Evolutionary conservation across 2,113 vertebrate species (phyloP), one percentile per base, ranked within the genome.

Genomic region (Brachionichthys hirsutus): DNA sequence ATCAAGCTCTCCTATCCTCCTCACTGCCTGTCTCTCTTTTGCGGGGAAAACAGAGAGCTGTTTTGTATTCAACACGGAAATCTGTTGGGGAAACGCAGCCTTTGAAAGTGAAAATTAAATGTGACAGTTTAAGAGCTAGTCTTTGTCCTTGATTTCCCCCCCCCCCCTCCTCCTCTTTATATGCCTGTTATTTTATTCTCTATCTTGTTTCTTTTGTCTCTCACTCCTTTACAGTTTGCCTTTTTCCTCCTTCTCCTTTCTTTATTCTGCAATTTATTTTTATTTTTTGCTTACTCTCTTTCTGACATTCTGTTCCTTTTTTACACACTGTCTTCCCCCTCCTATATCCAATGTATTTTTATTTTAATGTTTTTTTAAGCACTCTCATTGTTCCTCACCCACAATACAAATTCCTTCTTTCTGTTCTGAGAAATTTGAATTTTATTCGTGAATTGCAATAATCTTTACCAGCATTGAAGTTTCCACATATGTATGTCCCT

Each of bases 21-120:
- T 77, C 11, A 6, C 62, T 1, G 62, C 61, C 71, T 71, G 57
- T 65, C 46, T 73, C 72, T 62, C 62, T 19, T 41, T 62, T 19
- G 16, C 62, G 55, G 17, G 50, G 45, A 54, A 69, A 76, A 61
- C 41, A 58, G 63, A 59, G 77, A 73, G 72, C 75, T 85, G 70
- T 85, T 89, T 88, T 69, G 81, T 80, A 89, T 89, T 87, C 87
- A 77, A 72, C 62, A 65, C 65, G 72, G 65, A 81, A 81, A 80
- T 84, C 74, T 79, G 73, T 73, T 81, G 80, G 81, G 83, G 75
- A 83, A 81, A 74, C 46, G 36, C 70, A 70, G 77, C 77, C 84
- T 86, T 89, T 84, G 82, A 87, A 87, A 85, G 50, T 53, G 78
- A 79, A 88, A 87, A 89, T 87, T 75, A 82, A 86, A 88, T 87